Evolutionary conservation across 2,888 invertebrate species (phyloP).

Genomic region (Saturnia japonica): DNA sequence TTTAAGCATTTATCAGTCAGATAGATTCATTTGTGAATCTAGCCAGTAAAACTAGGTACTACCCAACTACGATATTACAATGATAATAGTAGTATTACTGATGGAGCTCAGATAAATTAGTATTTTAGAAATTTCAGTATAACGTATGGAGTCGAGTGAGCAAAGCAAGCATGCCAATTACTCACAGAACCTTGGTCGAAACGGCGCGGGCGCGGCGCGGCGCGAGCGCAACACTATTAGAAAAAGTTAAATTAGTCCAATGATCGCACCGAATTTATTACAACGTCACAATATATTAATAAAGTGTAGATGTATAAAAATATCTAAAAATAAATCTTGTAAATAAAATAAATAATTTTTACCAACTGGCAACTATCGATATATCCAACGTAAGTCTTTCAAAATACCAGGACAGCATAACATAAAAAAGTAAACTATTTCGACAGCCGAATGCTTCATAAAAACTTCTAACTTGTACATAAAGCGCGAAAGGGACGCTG

Average conservation of each 20-base stretch:
- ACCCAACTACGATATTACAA: no score
- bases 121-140: no score
- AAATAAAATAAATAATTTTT: background rate
- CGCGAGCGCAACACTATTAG: background rate
- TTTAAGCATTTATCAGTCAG: no score
- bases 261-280: background rate
- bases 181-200: no score
- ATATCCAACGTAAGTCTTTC: constrained; percentile 76
- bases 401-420: constrained; percentile 76
- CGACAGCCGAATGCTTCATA: constrained; percentile 70
- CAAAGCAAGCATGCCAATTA: no score
- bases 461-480: constrained; percentile 77
- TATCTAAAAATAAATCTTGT: background rate
- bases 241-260: background rate
- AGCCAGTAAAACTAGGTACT: no score
- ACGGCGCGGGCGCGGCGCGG: no score
- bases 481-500: constrained; percentile 58
- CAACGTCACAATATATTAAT: background rate
- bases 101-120: no score
- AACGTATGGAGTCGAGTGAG: no score
- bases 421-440: constrained; percentile 71
- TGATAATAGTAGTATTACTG: no score
- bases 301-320: no score
- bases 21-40: no score
- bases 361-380: constrained; percentile 59